phyloP scores from a whole-genome alignment of 2,888 invertebrate species.

The Nycteola revayana region DNA sequence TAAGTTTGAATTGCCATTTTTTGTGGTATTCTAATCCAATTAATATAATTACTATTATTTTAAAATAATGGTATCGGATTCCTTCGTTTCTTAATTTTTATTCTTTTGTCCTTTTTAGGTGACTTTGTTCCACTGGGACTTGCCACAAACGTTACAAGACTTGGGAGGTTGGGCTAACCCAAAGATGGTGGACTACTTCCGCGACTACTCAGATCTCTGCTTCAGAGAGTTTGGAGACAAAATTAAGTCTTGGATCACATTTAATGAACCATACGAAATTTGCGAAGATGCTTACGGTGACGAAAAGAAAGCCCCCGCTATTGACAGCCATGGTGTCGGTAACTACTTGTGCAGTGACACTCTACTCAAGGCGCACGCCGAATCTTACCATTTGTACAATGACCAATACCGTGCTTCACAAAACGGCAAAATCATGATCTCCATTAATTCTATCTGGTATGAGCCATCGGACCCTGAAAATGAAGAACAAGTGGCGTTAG shows the following conservation, averaged over 20 bases:
- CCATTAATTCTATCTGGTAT: conserved; percentile 79
- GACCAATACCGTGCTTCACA: conserved; percentile 79
- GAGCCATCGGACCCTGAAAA: conserved; percentile 69
- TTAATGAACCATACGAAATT: conserved; percentile 85
- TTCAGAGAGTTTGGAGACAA: conserved; percentile 80
- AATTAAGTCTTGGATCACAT: conserved; percentile 86
- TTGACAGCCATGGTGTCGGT: conserved; percentile 80
- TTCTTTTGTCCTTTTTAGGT: too few relatives aligned
- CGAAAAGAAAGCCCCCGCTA: conserved; percentile 75
- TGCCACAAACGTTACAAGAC: conserved; percentile 82
- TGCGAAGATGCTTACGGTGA: conserved; percentile 80
- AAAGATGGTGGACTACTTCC: conserved; percentile 77
- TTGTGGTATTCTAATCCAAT: too few relatives aligned
- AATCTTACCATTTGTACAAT: conserved; percentile 84
- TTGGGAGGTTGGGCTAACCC: conserved; percentile 81
- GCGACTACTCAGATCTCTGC: conserved; percentile 79
- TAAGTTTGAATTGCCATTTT: conserved; percentile 47
- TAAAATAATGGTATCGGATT: too few relatives aligned
- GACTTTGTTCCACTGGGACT: conserved; percentile 86
- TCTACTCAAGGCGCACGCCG: conserved; percentile 85
- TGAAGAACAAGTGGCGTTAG: conserved; percentile 64
- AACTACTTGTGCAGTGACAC: conserved; percentile 85
- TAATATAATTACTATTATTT: too few relatives aligned
- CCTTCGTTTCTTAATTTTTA: too few relatives aligned
- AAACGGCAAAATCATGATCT: conserved; percentile 79